A percentile compares a stretch with the other conserved stretches of the same genome.
phyloP scores from a whole-genome alignment of 2,797 vertebrate species.

The Gymnocypris eckloni region DNA sequence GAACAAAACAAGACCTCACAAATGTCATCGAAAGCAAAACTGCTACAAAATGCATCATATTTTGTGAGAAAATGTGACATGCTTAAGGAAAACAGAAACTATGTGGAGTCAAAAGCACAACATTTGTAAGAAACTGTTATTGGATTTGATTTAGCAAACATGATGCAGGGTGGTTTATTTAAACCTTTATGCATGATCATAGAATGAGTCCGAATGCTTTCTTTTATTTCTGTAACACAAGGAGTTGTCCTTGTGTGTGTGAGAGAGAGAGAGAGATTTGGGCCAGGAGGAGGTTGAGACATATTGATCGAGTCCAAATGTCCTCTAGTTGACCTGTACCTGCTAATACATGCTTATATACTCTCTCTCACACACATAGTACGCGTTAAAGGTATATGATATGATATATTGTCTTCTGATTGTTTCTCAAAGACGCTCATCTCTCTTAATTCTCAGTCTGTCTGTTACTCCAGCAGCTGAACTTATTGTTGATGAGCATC shows the following conservation, averaged over 20 bases:
- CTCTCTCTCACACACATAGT: not conserved
- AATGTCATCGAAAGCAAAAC: no score
- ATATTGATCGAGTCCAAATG: not conserved
- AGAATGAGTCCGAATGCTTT: not conserved
- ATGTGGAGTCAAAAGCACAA: no score
- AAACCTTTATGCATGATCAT: not conserved
- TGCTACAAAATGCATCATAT: no score
- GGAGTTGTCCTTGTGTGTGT: not conserved
- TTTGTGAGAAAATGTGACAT: no score
- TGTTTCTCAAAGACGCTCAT: not conserved
- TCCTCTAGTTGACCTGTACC: not conserved
- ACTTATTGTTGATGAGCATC: not conserved
- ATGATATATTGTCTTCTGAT: not conserved
- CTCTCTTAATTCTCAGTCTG: not conserved
- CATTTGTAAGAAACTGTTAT: no score
- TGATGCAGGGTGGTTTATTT: not conserved
- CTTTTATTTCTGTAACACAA: not conserved
- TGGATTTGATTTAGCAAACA: not conserved
- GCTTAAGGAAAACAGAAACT: no score
- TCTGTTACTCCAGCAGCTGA: no score
- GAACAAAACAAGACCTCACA: not conserved
- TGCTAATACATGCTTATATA: not conserved
- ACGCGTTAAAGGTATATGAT: not conserved
- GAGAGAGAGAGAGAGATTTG: not conserved
- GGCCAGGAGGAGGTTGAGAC: not conserved